Conservation (phyloP, 2,888 invertebrate species). For the Lithodes maja region DNA sequence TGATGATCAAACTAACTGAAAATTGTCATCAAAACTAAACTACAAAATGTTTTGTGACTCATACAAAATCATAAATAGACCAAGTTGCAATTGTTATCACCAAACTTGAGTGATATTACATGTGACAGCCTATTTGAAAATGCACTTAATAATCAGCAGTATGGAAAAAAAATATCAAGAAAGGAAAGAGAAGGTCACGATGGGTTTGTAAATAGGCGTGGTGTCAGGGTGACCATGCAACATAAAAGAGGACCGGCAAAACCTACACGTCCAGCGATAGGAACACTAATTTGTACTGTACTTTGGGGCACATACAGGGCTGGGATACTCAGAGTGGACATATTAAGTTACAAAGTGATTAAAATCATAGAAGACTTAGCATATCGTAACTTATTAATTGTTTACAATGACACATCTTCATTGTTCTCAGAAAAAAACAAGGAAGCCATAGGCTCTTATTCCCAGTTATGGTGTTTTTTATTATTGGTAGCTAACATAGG, state of each 20-base stretch:
- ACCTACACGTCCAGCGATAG: background rate
- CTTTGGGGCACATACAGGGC: constrained; percentile 18
- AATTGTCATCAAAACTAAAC: background rate
- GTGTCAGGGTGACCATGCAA: background rate
- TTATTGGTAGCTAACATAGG: too few species aligned
- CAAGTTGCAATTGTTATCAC: background rate
- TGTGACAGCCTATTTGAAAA: background rate
- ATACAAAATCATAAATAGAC: background rate
- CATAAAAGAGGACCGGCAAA: background rate
- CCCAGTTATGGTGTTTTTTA: too few species aligned
- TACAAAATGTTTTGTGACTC: background rate
- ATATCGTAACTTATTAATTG: too few species aligned
- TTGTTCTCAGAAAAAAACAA: too few species aligned
- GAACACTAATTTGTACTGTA: background rate
- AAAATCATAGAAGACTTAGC: too few species aligned
- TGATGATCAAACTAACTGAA: background rate
- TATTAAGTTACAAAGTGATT: too few species aligned
- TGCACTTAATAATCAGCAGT: background rate
- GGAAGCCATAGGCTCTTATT: too few species aligned
- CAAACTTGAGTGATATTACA: background rate
- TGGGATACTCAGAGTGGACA: too few species aligned
- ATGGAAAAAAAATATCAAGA: background rate
- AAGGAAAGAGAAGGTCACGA: background rate
- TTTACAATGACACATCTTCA: too few species aligned
- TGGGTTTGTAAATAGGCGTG: background rate